A percentile compares a stretch with the other conserved stretches of the same genome.
phyloP scores from a whole-genome alignment of 2,797 vertebrate species.

The Oreochromis grahami region DNA sequence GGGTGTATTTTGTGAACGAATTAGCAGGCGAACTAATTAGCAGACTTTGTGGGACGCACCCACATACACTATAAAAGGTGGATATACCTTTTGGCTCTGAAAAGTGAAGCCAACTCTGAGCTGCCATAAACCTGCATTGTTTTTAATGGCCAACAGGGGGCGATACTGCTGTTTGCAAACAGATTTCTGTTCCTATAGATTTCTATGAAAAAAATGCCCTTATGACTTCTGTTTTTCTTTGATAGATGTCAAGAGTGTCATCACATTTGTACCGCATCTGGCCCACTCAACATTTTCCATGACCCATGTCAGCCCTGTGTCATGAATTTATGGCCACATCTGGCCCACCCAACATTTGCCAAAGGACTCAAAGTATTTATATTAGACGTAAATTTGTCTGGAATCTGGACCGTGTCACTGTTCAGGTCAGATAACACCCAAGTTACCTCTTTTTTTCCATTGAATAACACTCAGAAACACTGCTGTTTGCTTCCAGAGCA shows the following conservation, averaged over 20 bases:
- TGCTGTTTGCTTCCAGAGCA: background rate
- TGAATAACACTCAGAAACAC: background rate
- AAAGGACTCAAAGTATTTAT: background rate
- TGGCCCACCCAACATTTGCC: background rate
- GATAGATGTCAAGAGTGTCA: background rate
- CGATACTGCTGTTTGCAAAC: background rate
- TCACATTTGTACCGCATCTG: background rate
- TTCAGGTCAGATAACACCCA: background rate
- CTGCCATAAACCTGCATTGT: background rate
- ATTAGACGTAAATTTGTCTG: background rate
- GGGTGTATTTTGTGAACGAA: background rate
- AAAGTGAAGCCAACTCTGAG: background rate
- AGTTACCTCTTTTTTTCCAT: accelerated
- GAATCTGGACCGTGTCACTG: accelerated
- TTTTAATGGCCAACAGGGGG: background rate
- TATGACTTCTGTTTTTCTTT: background rate
- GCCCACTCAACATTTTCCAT: background rate
- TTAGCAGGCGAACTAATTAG: background rate
- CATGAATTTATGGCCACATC: background rate
- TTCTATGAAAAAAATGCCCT: background rate
- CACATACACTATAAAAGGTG: background rate
- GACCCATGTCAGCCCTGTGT: background rate
- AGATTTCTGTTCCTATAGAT: background rate
- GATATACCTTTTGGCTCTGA: accelerated
- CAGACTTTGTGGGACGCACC: background rate